Conservation (phyloP, 2,797 vertebrate genomes). For the Phrynocephalus vlangalii region DNA sequence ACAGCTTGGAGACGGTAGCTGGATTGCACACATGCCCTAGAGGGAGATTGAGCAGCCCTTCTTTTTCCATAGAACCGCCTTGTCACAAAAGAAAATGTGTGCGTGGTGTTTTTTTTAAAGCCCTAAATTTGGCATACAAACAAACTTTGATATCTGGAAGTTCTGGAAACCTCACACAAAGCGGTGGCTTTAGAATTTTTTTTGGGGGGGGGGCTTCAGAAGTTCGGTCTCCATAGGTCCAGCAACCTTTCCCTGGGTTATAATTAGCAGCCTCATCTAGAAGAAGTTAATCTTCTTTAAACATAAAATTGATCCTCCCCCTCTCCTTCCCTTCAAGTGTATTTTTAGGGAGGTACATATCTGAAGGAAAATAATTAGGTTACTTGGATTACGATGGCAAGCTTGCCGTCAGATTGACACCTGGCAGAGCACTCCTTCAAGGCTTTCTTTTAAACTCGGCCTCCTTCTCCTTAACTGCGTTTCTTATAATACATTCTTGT, state of each 20-base stretch:
- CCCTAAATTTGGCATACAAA: slow-evolving; percentile 48
- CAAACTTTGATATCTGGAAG: slow-evolving; percentile 47
- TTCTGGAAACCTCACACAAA: slow-evolving; percentile 18
- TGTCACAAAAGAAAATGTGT: slow-evolving; percentile 25
- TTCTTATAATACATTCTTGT: slow-evolving; percentile 84
- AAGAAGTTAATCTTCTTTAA: slow-evolving; percentile 65
- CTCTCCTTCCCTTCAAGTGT: slow-evolving; percentile 52
- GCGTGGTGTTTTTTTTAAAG: slow-evolving; percentile 40
- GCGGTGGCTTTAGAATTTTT: no score
- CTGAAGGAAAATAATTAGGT: slow-evolving; percentile 81
- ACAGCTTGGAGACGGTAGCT: slow-evolving; percentile 34
- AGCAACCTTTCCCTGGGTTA: slow-evolving; percentile 13
- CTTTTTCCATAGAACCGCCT: slow-evolving; percentile 64
- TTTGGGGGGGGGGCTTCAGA: slow-evolving; percentile 23
- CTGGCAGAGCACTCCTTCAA: slow-evolving; percentile 74
- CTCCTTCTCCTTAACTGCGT: slow-evolving; percentile 76
- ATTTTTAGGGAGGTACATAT: slow-evolving; percentile 77
- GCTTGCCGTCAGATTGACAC: slow-evolving; percentile 74
- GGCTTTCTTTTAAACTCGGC: slow-evolving; percentile 75
- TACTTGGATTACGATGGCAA: slow-evolving; percentile 70
- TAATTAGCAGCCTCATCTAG: slow-evolving; percentile 63
- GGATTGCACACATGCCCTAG: slow-evolving; percentile 72
- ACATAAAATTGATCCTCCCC: slow-evolving; percentile 63
- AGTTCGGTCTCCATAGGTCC: slow-evolving; percentile 52
- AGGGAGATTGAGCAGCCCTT: neutral